These are phyloP conservation scores for Drosophila meridionalis DNA, from an alignment of 2,888 invertebrate species.

Conservation along the genomic window DNA sequence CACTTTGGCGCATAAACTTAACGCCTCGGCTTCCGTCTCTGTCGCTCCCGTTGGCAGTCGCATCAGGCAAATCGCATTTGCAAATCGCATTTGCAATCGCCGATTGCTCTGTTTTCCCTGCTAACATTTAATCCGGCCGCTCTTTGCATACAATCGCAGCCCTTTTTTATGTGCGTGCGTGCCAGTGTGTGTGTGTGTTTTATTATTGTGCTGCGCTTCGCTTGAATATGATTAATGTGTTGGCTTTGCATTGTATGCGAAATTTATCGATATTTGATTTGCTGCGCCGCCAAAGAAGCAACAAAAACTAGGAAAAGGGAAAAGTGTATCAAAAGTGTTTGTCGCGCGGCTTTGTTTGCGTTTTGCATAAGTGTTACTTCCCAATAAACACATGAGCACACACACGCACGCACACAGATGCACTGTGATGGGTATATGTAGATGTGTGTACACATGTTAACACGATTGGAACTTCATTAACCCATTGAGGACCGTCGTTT, in stretches of 20 bases:
- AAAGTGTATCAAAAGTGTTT: conserved; percentile 73
- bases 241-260: conserved; percentile 66
- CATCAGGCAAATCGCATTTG: conserved; percentile 21
- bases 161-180: conserved; percentile 41
- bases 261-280: conserved; percentile 79
- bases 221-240: conserved; percentile 69
- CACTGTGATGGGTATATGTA: neutral
- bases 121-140: conserved; percentile 38
- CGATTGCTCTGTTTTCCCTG: conserved; percentile 41
- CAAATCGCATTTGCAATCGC: conserved; percentile 24
- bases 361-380: conserved; percentile 67
- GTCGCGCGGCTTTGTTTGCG: conserved; percentile 78
- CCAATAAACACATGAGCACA: conserved; percentile 16
- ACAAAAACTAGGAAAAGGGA: conserved; percentile 21
- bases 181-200: conserved; percentile 13
- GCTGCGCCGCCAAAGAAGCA: conserved; percentile 52
- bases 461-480: conserved; percentile 53
- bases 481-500: conserved; percentile 10
- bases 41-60: conserved; percentile 19
- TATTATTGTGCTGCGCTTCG: conserved; percentile 39
- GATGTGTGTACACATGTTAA: conserved; percentile 28
- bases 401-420: neutral
- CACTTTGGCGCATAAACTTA: conserved; percentile 68
- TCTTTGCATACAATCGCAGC: conserved; percentile 55
- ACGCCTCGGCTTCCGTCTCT: conserved; percentile 32